Evolutionary conservation across 2,113 vertebrate species (phyloP), one percentile per base, ranked within the genome.

Genomic region (Mustela lutreola): DNA sequence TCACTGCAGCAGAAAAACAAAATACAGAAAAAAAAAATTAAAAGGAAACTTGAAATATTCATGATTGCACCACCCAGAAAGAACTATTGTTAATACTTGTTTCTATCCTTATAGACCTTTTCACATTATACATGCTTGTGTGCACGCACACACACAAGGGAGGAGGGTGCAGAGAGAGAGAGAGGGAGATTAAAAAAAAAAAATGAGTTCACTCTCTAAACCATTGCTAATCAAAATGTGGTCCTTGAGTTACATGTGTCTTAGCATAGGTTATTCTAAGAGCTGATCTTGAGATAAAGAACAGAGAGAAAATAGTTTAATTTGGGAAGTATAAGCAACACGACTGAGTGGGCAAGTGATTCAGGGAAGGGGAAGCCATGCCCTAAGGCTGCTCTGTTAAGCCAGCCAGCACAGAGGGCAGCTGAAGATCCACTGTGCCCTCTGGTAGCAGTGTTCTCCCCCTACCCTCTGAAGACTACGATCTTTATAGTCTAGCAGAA

Each of bases 41-140:
- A 95, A 65, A 96, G 53, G 65, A 93, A 95, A 76, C 76, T 50
- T 81, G 91, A 95, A 87, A 95, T 92, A 96, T 76, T 91, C 71
- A 76, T 94, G 85, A 94, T 63, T 85, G 62, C 9, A 76, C 65
- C 48, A 91, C n/a, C 73, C 73, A 79, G 91, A 94, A 91, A 89
- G 80, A 95, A 45, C 22, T 82, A 65, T 60, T 48, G 45, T 89
- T 89, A 39, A 88, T 85, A 50, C 63, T 94, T 73, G 48, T 78
- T 92, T 85, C 60, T 78, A 90, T 91, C 53, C 45, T 91, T 96
- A 62, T 1, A 70, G 42, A 45, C 36, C 8, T 73, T 92, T 58
- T 45, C 80, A 92, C 60, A 21, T 60, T 76, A 81, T 63, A 58
- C 33, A 31, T 28, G 60, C 15, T 7, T 76, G 39, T 45, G 56